These are phyloP conservation scores for Bicyclus anynana DNA, from an alignment of 1,140 invertebrate species.

Conservation along the genomic window DNA sequence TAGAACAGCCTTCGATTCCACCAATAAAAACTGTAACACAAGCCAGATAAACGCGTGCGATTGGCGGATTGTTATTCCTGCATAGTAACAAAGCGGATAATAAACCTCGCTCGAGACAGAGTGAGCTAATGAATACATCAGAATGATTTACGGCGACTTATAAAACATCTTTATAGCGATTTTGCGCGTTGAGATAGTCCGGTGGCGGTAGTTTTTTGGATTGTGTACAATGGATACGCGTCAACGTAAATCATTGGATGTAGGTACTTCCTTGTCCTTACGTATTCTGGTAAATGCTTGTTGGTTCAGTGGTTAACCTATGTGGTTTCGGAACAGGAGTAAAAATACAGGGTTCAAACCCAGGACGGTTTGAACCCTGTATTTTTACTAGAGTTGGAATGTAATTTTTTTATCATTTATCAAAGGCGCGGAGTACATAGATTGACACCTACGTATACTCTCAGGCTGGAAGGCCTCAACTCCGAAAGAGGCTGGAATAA, in stretches of 20 bases:
- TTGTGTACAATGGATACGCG: background rate
- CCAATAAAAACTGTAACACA: conserved; percentile 13
- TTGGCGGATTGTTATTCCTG: conserved; percentile 7
- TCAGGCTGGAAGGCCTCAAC: no score
- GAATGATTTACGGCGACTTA: conserved; percentile 19
- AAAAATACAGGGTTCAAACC: no score
- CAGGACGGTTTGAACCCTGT: no score
- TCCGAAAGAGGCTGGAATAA: no score
- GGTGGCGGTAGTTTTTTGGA: conserved; percentile 3
- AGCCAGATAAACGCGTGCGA: conserved; percentile 12
- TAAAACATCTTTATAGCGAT: conserved; percentile 1
- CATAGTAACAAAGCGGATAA: conserved; percentile 18
- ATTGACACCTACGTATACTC: no score
- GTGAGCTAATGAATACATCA: conserved; percentile 30
- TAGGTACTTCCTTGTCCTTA: background rate
- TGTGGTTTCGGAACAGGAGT: no score
- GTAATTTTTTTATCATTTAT: no score
- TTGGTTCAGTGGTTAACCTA: no score
- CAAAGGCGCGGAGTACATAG: no score
- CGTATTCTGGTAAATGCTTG: background rate
- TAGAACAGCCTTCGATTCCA: no score
- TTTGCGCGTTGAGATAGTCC: conserved; percentile 7
- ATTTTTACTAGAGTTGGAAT: no score
- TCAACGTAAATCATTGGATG: background rate
- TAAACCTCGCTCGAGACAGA: conserved; percentile 25